Percentiles rank a stretch among this genome's conserved stretches.
Conservation (phyloP, 2,888 invertebrate genomes). For the Sylvicola fuscatus region DNA sequence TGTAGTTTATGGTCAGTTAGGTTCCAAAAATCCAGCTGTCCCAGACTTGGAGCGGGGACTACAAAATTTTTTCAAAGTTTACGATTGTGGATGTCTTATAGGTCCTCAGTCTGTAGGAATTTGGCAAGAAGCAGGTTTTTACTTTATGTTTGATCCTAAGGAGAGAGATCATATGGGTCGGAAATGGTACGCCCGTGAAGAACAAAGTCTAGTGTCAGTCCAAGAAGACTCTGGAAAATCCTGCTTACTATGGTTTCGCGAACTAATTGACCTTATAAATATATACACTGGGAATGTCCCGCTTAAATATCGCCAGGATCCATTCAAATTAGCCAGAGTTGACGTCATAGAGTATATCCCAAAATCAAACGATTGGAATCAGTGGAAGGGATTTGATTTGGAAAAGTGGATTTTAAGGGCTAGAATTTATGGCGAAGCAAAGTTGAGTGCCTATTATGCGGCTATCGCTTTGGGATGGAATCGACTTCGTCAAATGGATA, state of each 20-base stretch:
- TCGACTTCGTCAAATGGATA: conserved; percentile 13
- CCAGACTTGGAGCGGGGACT: conserved; percentile 19
- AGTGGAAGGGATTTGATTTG: conserved; percentile 14
- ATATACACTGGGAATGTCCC: conserved; percentile 21
- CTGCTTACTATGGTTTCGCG: conserved; percentile 21
- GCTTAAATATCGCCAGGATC: conserved; percentile 12
- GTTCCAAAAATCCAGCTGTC: conserved; percentile 15
- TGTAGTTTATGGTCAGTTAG: conserved; percentile 18
- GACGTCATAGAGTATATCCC: conserved; percentile 16
- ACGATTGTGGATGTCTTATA: conserved; percentile 19
- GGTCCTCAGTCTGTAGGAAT: conserved; percentile 23
- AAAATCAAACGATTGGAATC: conserved; percentile 17
- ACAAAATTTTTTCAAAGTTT: conserved; percentile 17
- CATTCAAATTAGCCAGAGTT: conserved; percentile 19
- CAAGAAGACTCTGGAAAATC: conserved; percentile 15
- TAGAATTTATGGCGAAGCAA: conserved; percentile 16
- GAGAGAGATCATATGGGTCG: conserved; percentile 17
- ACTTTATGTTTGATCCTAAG: conserved; percentile 27
- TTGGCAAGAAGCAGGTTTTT: conserved; percentile 23
- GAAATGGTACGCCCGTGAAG: conserved; percentile 10
- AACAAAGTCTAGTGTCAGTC: conserved; percentile 3
- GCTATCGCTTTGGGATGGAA: conserved; percentile 21
- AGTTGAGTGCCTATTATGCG: conserved; percentile 24
- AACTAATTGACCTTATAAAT: conserved; percentile 18
- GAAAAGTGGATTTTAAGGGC: conserved; percentile 20